Base-by-base conservation (phyloP, 2,797 vertebrate species). In the Sparidentex hasta region DNA sequence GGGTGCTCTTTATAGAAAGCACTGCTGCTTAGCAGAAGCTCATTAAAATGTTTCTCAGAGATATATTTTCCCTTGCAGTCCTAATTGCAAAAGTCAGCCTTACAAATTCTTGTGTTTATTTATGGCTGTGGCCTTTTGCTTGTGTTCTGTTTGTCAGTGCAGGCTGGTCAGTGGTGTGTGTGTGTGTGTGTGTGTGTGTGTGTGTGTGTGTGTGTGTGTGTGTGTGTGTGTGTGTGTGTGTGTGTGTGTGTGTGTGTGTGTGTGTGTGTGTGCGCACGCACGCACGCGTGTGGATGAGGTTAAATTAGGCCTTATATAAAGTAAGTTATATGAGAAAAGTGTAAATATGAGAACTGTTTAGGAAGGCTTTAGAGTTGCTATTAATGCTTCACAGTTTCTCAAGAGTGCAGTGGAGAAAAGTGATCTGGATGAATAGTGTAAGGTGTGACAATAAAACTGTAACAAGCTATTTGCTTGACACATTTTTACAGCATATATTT, bases 11-110 rank as follows among this genome's bases (percentile, higher is more conserved):
- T 86, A 94, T 95, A 95, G 96, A 97, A 95, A 95, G 93, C 92
- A 93, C 64, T 86, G 90, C 94, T 95, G 94, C 96, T 96, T 95
- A 96, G 95, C 94, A 93, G 94, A 94, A 94, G 94, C 95, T 97
- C 96, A 96, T 96, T 96, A 93, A 96, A 96, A 90, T 95, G 95
- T 95, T 97, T 95, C 95, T 95, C 93, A 85, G 95, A 95, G 94
- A 96, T 97, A 97, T 96, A 97, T 97, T 96, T 95, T 93, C 90
- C 80, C 93, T 95, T 93, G 94, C 95, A 94, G 91, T 94, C 88
- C 94, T 94, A 94, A 95, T 93, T 93, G 93, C 93, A 90, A 95
- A 95, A 95, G 93, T 94, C 93, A 90, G 73, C 82, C 85, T 88
- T 92, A 95, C 94, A 95, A 95, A 95, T 94, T 94, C 87, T 86